phyloP scores from a whole-genome alignment of 2,888 invertebrate species.

The Pecten maximus region DNA sequence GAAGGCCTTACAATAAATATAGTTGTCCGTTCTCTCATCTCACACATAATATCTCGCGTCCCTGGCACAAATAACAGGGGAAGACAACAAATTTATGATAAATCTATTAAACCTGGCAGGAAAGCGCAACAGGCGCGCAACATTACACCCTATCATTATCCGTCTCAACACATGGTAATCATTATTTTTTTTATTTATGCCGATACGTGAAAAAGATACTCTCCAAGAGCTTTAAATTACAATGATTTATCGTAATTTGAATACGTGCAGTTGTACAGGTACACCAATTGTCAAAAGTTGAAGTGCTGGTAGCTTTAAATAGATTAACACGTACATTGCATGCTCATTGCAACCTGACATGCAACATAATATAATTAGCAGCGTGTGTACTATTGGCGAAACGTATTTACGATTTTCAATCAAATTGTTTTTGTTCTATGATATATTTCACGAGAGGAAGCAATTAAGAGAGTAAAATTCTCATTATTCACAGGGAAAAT shows the following conservation, averaged over 20 bases:
- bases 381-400: background rate
- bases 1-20: background rate
- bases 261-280: background rate
- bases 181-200: conserved; percentile 10
- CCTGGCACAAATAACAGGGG: background rate
- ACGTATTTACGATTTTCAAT: background rate
- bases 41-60: background rate
- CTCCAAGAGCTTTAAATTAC: background rate
- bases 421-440: background rate
- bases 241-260: background rate
- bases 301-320: background rate
- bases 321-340: background rate
- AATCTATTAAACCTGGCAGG: background rate
- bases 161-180: background rate
- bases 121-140: background rate
- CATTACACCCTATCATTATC: background rate
- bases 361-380: background rate
- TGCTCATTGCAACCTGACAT: background rate
- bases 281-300: background rate
- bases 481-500: background rate
- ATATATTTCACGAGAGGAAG: background rate
- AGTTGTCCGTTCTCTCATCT: background rate
- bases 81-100: background rate
- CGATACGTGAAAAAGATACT: background rate
- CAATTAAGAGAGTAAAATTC: background rate